phyloP scores from a whole-genome alignment of 2,113 vertebrate genomes.

The Onychostruthus taczanowskii region DNA sequence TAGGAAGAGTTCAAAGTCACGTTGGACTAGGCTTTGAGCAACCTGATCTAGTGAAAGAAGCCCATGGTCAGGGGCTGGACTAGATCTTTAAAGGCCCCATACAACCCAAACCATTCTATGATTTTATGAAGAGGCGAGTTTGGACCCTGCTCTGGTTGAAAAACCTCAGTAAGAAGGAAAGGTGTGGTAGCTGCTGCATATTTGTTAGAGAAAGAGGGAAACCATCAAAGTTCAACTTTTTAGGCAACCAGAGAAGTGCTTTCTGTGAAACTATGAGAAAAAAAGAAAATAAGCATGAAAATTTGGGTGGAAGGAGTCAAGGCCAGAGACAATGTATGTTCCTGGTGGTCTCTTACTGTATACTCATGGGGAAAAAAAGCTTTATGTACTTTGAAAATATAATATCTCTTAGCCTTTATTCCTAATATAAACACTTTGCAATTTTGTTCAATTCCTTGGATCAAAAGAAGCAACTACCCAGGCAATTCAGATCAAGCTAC shows the following conservation, averaged over 20 bases:
- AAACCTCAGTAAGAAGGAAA: not conserved
- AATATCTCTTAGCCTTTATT: not conserved
- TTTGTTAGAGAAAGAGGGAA: not conserved
- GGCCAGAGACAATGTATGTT: not conserved
- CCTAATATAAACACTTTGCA: not conserved
- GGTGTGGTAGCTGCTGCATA: accelerated
- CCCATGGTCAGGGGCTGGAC: not conserved
- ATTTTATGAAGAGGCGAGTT: not conserved
- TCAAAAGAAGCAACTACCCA: not conserved
- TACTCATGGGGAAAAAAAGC: accelerated
- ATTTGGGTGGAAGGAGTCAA: not conserved
- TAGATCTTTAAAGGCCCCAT: not conserved
- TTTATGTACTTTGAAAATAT: not conserved
- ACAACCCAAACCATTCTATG: not conserved
- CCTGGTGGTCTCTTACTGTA: not conserved
- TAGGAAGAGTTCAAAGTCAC: not conserved
- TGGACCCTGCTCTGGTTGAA: not conserved
- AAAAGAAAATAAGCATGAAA: not conserved
- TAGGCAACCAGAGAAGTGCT: not conserved
- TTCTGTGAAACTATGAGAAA: not conserved
- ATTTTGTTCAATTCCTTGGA: not conserved
- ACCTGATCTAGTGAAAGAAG: not conserved
- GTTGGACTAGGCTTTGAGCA: not conserved
- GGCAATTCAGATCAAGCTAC: not conserved
- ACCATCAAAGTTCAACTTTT: not conserved